Conservation (phyloP, 1,140 invertebrate genomes). For the Eupristina koningsbergeri region DNA sequence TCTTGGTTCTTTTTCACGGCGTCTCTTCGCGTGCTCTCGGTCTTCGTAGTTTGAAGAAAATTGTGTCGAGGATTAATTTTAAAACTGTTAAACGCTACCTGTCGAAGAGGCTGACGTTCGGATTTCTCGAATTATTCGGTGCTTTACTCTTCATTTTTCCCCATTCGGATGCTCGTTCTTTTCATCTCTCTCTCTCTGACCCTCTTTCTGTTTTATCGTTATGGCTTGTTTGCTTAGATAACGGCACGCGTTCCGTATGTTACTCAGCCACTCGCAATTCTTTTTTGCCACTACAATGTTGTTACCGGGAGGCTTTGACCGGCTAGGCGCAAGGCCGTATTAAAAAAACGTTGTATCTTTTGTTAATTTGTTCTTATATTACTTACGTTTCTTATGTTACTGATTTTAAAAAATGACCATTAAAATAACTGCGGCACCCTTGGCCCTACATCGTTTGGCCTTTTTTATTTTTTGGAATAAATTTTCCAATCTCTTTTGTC, state of each 20-base stretch:
- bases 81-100: conserved; percentile 27
- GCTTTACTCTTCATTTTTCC: conserved; percentile 8
- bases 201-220: neutral
- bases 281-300: conserved; percentile 7
- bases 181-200: neutral
- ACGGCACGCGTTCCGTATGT: neutral
- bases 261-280: neutral
- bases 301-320: conserved; percentile 3
- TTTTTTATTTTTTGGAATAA: neutral
- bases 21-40: neutral
- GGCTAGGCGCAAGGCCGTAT: neutral
- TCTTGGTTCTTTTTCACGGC: conserved; percentile 6
- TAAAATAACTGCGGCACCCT: conserved; percentile 1
- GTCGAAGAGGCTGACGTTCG: conserved; percentile 28
- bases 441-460: neutral
- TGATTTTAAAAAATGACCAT: neutral
- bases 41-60: conserved; percentile 25
- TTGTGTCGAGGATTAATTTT: conserved; percentile 36
- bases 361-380: neutral
- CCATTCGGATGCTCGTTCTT: neutral
- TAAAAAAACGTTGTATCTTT: neutral
- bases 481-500: neutral
- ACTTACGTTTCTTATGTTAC: neutral
- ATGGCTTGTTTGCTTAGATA: conserved; percentile 8
- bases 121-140: conserved; percentile 25